Conservation (phyloP, 2,113 vertebrate species). For the Dasyurus viverrinus region DNA sequence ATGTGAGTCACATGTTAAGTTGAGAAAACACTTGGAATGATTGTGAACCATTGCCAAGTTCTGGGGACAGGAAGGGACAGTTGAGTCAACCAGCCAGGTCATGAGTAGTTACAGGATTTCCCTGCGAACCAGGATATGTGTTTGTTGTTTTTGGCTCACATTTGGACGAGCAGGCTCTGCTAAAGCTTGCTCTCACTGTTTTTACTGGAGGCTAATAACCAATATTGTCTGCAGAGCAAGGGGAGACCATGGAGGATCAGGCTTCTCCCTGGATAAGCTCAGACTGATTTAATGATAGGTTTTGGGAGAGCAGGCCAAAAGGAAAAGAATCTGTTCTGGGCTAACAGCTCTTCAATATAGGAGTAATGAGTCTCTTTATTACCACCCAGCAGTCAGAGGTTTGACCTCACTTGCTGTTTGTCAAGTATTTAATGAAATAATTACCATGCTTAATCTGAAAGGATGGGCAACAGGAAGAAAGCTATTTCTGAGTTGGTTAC, state of each 20-base stretch:
- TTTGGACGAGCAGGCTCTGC: constrained; percentile 61
- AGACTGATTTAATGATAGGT: constrained; percentile 39
- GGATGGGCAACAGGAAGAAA: constrained; percentile 5
- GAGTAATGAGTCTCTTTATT: background rate
- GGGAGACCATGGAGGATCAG: constrained; percentile 20
- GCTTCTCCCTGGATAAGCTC: background rate
- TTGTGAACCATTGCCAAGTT: background rate
- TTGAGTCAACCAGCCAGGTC: constrained; percentile 19
- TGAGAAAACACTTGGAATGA: background rate
- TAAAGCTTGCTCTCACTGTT: background rate
- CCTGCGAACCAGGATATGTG: constrained; percentile 10
- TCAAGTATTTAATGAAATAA: background rate
- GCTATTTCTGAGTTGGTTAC: constrained; percentile 10
- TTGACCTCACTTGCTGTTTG: constrained; percentile 5
- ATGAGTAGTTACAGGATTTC: background rate
- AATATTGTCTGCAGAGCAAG: background rate
- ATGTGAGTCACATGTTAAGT: background rate
- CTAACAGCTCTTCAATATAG: background rate
- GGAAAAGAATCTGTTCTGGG: background rate
- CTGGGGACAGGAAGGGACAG: constrained; percentile 19
- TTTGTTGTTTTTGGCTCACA: background rate
- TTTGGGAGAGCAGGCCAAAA: constrained; percentile 16
- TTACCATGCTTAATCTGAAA: constrained; percentile 45
- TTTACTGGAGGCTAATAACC: constrained; percentile 60
- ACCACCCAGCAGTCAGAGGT: constrained; percentile 10